A percentile compares a stretch with the other conserved stretches of the same genome.
Evolutionary conservation across 2,113 vertebrate genomes (phyloP).

Genomic region (Chitala chitala): DNA sequence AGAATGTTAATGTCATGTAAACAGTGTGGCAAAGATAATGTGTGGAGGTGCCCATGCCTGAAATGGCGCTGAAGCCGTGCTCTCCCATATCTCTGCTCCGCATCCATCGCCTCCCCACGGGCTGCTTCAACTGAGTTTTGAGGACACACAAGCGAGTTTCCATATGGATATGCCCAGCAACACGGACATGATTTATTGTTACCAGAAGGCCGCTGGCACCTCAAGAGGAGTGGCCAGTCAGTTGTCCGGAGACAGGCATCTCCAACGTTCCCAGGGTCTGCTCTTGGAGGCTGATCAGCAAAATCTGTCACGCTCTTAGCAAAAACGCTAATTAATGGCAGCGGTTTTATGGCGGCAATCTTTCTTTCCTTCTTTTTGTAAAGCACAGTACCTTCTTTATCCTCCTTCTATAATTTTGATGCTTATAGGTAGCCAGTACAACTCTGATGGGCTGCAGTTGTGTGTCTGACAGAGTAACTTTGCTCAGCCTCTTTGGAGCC

Average conservation of each 20-base stretch:
- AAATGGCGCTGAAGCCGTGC: not conserved
- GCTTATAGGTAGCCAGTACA: conserved; percentile 36
- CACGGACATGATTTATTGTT: conserved; percentile 21
- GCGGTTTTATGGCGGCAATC: conserved; percentile 36
- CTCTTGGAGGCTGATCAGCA: conserved; percentile 48
- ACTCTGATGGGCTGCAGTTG: conserved; percentile 29
- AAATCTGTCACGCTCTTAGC: conserved; percentile 33
- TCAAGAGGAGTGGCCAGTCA: not conserved
- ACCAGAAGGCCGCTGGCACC: conserved; percentile 14
- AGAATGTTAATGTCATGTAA: not conserved
- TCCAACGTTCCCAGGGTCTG: conserved; percentile 41
- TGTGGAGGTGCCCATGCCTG: not conserved
- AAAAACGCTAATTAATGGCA: conserved; percentile 44
- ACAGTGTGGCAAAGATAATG: not conserved
- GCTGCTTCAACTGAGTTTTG: conserved; percentile 8
- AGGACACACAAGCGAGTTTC: conserved; percentile 19
- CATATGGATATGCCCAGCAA: not conserved
- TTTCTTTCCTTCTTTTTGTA: conserved; percentile 30
- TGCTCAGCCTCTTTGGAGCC: not conserved
- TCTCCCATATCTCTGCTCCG: not conserved
- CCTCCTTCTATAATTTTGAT: conserved; percentile 27
- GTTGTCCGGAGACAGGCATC: conserved; percentile 40
- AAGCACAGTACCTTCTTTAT: conserved; percentile 31
- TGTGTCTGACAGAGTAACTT: conserved; percentile 18
- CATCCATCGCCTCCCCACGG: conserved; percentile 19